phyloP scores from a whole-genome alignment of 2,797 vertebrate genomes.

The Cryptoblepharus egeriae region DNA sequence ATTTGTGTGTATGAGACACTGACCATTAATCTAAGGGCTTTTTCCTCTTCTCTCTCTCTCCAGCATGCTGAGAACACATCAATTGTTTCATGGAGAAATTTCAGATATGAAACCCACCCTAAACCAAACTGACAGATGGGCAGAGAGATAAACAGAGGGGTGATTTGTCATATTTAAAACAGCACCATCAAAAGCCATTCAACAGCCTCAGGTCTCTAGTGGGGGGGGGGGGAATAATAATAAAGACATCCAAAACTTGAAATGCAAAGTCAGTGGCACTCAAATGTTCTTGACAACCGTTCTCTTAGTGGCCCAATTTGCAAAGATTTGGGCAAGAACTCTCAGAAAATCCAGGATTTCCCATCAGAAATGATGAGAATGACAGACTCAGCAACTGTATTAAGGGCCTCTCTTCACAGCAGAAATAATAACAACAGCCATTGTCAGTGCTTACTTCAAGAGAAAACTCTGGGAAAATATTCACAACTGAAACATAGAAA shows the following conservation, averaged over 20 bases:
- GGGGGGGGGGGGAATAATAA: conserved; percentile 28
- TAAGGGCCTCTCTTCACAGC: conserved; percentile 56
- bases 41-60: conserved; percentile 59
- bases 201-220: conserved; percentile 40
- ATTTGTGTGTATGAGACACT: conserved; percentile 77
- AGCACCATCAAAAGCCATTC: conserved; percentile 59
- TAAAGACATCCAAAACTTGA: conserved; percentile 20
- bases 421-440: conserved; percentile 67
- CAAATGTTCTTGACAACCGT: conserved; percentile 60
- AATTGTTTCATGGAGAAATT: conserved; percentile 73
- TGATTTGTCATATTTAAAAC: conserved; percentile 25
- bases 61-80: conserved; percentile 75
- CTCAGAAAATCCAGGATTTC: conserved; percentile 37
- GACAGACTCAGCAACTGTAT: conserved; percentile 50
- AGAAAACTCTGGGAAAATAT: conserved; percentile 41
- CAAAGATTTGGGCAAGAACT: background rate
- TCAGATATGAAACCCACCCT: conserved; percentile 71
- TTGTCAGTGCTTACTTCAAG: conserved; percentile 36
- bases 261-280: background rate
- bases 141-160: conserved; percentile 70
- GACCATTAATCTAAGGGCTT: conserved; percentile 80
- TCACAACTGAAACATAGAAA: conserved; percentile 59
- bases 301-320: conserved; percentile 38
- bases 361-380: conserved; percentile 54
- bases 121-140: conserved; percentile 75